These are phyloP conservation scores for Pogona vitticeps DNA, from an alignment of 2,113 vertebrate genomes.

Conservation along the genomic window DNA sequence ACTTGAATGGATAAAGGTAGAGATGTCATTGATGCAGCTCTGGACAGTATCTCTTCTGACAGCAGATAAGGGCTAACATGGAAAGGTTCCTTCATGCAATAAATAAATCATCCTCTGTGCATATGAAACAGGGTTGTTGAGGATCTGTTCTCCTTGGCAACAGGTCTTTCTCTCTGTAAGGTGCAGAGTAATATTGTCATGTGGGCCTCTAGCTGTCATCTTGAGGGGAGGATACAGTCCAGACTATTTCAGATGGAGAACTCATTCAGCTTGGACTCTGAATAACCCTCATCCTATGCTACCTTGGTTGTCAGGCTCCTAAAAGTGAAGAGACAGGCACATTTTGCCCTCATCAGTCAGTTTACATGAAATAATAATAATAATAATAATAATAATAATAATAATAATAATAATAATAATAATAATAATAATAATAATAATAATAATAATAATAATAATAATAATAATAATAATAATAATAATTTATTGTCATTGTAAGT, in stretches of 20 bases:
- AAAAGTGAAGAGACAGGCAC: neutral
- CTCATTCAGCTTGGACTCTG: neutral
- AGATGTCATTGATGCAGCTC: neutral
- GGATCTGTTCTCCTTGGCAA: neutral
- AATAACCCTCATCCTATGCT: neutral
- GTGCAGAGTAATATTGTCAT: neutral
- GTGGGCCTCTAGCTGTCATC: no score
- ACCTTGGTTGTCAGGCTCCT: no score
- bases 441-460: no score
- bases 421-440: no score
- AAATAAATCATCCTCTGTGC: neutral
- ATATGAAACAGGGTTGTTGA: neutral
- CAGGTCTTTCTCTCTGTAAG: neutral
- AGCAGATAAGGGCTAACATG: neutral
- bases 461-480: no score
- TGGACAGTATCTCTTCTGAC: neutral
- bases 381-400: no score
- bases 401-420: no score
- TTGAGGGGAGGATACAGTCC: neutral
- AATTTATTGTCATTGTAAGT: no score
- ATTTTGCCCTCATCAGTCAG: neutral
- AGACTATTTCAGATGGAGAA: neutral
- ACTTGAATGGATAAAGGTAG: neutral
- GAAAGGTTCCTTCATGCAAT: neutral
- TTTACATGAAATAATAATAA: neutral